Evolutionary conservation across 35 echinoderm and acorn worm genomes (phyloP), one percentile per base, ranked within the genome.

Genomic region (Apostichopus japonicus): DNA sequence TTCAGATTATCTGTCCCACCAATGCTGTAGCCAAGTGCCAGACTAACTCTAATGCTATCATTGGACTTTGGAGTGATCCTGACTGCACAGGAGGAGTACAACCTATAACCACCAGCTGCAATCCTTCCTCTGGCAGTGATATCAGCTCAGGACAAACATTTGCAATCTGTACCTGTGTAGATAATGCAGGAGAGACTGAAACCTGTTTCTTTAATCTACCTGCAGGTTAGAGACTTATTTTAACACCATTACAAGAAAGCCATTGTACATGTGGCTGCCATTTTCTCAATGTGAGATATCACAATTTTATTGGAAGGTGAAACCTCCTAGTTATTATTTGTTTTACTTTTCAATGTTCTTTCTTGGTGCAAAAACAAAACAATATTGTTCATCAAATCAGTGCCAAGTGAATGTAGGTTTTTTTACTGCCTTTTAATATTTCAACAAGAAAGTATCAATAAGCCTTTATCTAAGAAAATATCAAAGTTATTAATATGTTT

Each of bases 1-100:
- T 86, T 11, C 3, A 53, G 5, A 87, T 87, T 0, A 59, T 2
- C 6, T 88, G 86, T 71, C 86, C 86, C 6, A 19, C 10, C 16
- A 44, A 88, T 71, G 86, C 55, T 73, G 79, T 55, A 81, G 19
- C 21, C 8, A 0, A 63, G 56, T 23, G n/a, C 16, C 59, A 71
- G 15, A 15, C 4, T 51, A 57, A 19, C 17, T 56, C 80, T 84
- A 6, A 55, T 88, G 62, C 6, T 24, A 16, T 88, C 6, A 67
- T 70, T 25, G 86, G 61, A 23, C 6, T 73, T 51, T 88, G 86
- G 86, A 73, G 62, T 65, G 86, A 71, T 0, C 59, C 86, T 73
- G 23, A n/a, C 6, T 88, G 86, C 59, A 14, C 23, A 10, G 86
- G 62, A 63, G 86, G 86, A 13, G 14, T 54, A 17, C 5, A 58